These are phyloP conservation scores for Stratiolaelaps scimitus DNA, from an alignment of 1,140 invertebrate genomes.

Conservation along the genomic window DNA sequence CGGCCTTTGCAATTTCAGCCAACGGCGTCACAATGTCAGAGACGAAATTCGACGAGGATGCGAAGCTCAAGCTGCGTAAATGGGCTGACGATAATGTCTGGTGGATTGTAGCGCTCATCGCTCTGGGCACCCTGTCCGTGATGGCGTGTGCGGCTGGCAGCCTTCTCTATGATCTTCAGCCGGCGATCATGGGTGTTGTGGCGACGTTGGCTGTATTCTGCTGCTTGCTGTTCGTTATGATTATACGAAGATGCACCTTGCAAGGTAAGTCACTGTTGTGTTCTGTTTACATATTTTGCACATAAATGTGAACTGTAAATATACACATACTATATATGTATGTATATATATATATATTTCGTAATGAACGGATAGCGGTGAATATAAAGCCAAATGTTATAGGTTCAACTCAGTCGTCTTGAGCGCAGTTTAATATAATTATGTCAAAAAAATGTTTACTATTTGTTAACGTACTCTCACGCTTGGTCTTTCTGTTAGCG, in stretches of 20 bases:
- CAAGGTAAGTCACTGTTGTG: conserved; percentile 8
- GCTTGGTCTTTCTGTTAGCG: too few species aligned
- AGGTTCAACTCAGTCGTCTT: too few species aligned
- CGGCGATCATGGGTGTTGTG: conserved; percentile 22
- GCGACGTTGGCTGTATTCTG: conserved; percentile 2
- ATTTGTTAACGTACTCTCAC: too few species aligned
- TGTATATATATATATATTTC: too few species aligned
- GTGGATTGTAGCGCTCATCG: conserved; percentile 15
- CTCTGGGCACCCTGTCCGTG: not conserved
- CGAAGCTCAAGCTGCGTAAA: conserved; percentile 17
- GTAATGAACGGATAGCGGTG: too few species aligned
- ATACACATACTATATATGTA: too few species aligned
- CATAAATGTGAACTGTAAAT: too few species aligned
- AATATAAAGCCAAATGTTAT: too few species aligned
- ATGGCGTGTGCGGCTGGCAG: not conserved
- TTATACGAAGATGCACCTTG: conserved; percentile 6
- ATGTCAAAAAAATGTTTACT: too few species aligned
- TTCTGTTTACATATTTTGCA: too few species aligned
- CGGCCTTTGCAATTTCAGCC: too few species aligned
- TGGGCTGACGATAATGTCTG: conserved; percentile 11
- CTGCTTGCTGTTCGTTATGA: not conserved
- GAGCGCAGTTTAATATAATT: too few species aligned
- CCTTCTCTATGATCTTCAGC: not conserved
- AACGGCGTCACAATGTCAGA: not conserved
- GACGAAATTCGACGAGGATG: conserved; percentile 8